Conservation (phyloP, 1,140 invertebrate genomes). For the Mamestra configurata region DNA sequence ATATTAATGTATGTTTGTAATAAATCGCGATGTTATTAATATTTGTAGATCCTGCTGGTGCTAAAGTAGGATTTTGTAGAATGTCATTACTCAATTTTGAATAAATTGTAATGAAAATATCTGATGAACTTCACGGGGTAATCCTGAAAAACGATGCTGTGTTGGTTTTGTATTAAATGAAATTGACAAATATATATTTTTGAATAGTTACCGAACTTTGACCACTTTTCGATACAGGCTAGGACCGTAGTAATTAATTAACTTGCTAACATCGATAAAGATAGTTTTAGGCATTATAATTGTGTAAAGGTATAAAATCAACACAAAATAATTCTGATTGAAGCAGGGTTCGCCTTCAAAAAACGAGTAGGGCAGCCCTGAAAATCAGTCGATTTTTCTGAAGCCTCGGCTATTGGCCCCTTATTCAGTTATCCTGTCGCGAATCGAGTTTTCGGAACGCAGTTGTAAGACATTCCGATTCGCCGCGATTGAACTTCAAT, state of each 20-base stretch:
- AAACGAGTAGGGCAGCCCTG: slow-evolving; percentile 54
- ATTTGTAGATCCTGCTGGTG: slow-evolving; percentile 31
- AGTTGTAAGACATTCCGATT: slow-evolving; percentile 70
- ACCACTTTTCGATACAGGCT: no score
- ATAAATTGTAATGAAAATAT: slow-evolving; percentile 19
- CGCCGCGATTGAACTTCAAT: slow-evolving; percentile 64
- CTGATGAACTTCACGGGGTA: neutral
- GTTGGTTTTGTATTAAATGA: neutral
- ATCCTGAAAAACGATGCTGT: neutral
- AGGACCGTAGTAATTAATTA: no score
- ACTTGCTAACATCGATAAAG: neutral
- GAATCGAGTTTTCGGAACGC: slow-evolving; percentile 78
- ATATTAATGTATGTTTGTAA: slow-evolving; percentile 38
- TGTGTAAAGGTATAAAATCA: neutral
- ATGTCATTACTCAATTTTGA: slow-evolving; percentile 23
- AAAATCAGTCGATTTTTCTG: slow-evolving; percentile 75
- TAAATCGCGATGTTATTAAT: slow-evolving; percentile 37
- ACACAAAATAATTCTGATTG: neutral
- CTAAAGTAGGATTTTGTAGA: slow-evolving; percentile 15
- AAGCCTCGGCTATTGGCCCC: slow-evolving; percentile 72
- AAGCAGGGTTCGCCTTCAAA: neutral
- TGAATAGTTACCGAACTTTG: neutral
- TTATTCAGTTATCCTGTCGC: slow-evolving; percentile 73
- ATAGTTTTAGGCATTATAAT: no score
- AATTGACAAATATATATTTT: neutral